Evolutionary conservation across 2,797 vertebrate genomes (phyloP).

Genomic region (Myripristis jacobus): DNA sequence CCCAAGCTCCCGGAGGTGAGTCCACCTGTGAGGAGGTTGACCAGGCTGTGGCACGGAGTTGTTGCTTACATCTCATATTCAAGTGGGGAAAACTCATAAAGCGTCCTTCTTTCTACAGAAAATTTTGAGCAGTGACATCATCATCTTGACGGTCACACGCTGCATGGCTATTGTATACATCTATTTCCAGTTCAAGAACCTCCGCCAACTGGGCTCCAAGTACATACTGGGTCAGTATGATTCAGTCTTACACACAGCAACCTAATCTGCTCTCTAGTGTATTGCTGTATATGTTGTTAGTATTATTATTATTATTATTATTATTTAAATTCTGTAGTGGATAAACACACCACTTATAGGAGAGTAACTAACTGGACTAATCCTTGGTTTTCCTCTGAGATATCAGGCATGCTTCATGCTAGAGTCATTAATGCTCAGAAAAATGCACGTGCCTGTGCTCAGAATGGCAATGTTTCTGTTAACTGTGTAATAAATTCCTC

Average conservation of each 20-base stretch:
- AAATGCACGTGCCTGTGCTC: background rate
- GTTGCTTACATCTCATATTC: background rate
- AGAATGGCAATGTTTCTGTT: background rate
- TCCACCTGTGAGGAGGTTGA: background rate
- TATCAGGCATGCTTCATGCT: background rate
- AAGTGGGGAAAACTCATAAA: background rate
- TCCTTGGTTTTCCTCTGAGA: background rate
- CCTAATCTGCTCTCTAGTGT: background rate
- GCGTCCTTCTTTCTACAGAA: slow-evolving; percentile 79
- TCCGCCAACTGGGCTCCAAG: slow-evolving; percentile 96
- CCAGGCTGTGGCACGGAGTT: background rate
- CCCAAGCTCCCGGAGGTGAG: slow-evolving; percentile 93
- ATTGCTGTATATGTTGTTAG: too few relatives aligned
- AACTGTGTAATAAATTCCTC: background rate
- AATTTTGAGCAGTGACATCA: slow-evolving; percentile 91
- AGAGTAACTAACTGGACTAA: background rate
- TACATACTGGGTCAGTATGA: slow-evolving; percentile 92
- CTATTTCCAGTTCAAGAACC: slow-evolving; percentile 98
- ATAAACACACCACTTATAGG: slow-evolving; percentile 3
- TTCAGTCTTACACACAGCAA: background rate
- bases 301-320: too few relatives aligned
- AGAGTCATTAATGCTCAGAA: background rate
- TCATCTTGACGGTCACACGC: slow-evolving; percentile 94
- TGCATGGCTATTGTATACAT: slow-evolving; percentile 98
- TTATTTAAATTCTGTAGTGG: background rate